A percentile compares a stretch with the other conserved stretches of the same genome.
phyloP scores from a whole-genome alignment of 2,113 vertebrate species.

The Telmatochromis bifrenatus region DNA sequence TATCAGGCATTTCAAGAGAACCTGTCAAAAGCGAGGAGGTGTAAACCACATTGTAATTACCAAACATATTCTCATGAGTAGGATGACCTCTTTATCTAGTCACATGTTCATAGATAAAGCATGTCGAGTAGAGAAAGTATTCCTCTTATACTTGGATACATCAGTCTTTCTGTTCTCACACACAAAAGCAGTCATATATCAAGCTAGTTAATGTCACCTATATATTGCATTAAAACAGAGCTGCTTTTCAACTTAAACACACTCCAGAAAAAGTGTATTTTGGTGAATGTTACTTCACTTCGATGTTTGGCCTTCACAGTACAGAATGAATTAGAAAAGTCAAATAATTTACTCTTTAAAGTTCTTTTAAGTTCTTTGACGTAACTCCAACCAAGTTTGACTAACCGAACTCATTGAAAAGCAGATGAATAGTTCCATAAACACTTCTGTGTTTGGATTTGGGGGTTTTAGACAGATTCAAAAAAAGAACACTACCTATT shows the following conservation, averaged over 20 bases:
- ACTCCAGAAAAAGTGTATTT: not conserved
- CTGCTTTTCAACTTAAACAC: not conserved
- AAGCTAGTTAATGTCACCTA: not conserved
- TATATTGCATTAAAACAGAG: not conserved
- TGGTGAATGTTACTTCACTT: not conserved
- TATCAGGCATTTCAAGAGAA: not conserved
- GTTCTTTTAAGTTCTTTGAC: not conserved
- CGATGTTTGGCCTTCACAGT: not conserved
- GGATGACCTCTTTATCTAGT: not conserved
- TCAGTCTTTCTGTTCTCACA: not conserved
- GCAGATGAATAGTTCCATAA: not conserved
- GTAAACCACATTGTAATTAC: not conserved
- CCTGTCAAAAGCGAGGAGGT: not conserved
- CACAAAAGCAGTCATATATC: not conserved
- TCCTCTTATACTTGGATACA: not conserved
- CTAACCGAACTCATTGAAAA: not conserved
- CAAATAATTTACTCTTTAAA: accelerated
- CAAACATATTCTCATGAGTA: not conserved
- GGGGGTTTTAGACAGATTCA: not conserved
- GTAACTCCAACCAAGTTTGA: not conserved
- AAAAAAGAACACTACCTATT: not conserved
- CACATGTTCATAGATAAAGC: not conserved
- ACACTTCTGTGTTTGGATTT: not conserved
- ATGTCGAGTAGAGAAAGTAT: not conserved
- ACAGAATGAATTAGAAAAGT: not conserved